Evolutionary conservation across 64 coral and sea anemone genomes (phyloP).

Genomic region (Montipora sp.): DNA sequence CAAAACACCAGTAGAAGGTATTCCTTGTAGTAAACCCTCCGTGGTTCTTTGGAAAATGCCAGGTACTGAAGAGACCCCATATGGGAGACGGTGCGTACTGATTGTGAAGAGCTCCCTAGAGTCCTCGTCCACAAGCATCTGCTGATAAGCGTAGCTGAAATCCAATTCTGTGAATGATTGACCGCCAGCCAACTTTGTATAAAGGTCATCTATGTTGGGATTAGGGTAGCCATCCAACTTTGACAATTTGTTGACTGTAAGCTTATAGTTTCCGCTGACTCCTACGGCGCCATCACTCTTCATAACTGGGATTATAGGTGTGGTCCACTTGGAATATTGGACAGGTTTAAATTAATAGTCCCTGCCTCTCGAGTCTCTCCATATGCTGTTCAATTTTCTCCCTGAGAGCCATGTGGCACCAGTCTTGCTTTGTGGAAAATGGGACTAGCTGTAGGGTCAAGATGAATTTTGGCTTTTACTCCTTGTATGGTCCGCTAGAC

Average conservation of each 20-base stretch:
- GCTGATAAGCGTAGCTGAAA: not conserved
- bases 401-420: too few relatives aligned
- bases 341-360: too few relatives aligned
- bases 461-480: too few relatives aligned
- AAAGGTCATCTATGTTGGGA: not conserved
- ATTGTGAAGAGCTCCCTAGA: slow-evolving; percentile 40
- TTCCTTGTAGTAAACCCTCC: slow-evolving; percentile 31
- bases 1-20: not conserved
- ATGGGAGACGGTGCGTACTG: slow-evolving; percentile 41
- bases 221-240: not conserved
- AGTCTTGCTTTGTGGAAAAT: too few relatives aligned
- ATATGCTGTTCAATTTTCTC: too few relatives aligned
- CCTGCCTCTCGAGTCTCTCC: too few relatives aligned
- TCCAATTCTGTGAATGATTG: not conserved
- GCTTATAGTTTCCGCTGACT: too few relatives aligned
- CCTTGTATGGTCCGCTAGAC: too few relatives aligned
- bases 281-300: too few relatives aligned
- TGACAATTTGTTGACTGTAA: not conserved
- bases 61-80: slow-evolving; percentile 1
- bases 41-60: slow-evolving; percentile 56
- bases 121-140: slow-evolving; percentile 21
- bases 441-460: too few relatives aligned
- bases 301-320: too few relatives aligned
- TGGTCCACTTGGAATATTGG: too few relatives aligned
- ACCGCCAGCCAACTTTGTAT: not conserved